phyloP scores from a whole-genome alignment of 23 tunicate genomes.

The Trididemnum miniatum region DNA sequence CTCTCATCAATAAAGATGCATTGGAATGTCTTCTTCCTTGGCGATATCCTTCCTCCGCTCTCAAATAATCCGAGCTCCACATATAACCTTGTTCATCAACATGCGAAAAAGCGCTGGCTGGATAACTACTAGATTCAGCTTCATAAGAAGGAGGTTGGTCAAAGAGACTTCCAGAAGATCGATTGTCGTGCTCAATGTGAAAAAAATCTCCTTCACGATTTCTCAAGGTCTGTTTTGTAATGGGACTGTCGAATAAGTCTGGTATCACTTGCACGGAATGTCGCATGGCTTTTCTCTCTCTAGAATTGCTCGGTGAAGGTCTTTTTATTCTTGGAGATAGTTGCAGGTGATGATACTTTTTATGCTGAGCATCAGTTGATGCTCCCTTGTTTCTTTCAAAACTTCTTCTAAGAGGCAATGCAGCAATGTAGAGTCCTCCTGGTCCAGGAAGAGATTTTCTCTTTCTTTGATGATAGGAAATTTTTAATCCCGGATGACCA shows the following conservation, averaged over 20 bases:
- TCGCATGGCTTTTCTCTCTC: background rate
- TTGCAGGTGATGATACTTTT: background rate
- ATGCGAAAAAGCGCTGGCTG: background rate
- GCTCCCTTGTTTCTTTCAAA: background rate
- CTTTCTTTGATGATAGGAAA: background rate
- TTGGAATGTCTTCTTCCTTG: background rate
- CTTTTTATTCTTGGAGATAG: background rate
- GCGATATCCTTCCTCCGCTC: background rate
- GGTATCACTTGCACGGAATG: background rate
- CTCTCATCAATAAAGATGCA: background rate
- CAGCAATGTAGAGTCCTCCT: background rate
- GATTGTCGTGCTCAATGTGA: background rate
- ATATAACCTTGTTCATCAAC: conserved; percentile 16
- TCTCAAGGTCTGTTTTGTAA: background rate
- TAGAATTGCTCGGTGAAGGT: background rate
- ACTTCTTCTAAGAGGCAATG: background rate
- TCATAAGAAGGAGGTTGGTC: background rate
- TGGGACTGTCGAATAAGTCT: background rate
- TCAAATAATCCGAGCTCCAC: conserved; percentile 2
- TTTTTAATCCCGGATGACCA: background rate
- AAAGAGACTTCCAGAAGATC: background rate
- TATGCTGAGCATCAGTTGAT: background rate
- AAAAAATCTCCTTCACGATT: background rate
- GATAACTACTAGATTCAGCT: background rate
- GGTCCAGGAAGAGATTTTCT: background rate